These are phyloP conservation scores for Paracanthobrama guichenoti DNA, from an alignment of 2,113 vertebrate species.

Conservation along the genomic window DNA sequence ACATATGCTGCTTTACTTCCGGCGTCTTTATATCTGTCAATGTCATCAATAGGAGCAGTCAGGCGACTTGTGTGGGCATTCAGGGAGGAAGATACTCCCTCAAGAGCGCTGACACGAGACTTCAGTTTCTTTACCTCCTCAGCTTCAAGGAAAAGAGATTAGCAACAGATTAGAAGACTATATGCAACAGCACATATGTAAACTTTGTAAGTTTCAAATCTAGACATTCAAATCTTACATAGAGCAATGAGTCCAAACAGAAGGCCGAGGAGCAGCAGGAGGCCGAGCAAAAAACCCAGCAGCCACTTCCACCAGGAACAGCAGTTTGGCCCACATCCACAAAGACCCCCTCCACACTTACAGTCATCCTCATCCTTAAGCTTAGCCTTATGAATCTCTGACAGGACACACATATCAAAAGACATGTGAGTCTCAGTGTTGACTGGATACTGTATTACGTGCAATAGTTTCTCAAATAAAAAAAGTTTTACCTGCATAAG, in stretches of 20 bases:
- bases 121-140: conserved; percentile 90
- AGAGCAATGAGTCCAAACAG: conserved; percentile 94
- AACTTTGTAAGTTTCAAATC: not conserved
- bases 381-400: conserved; percentile 78
- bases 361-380: conserved; percentile 64
- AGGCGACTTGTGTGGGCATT: conserved; percentile 43
- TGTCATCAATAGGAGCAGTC: conserved; percentile 36
- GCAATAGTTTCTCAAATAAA: not conserved
- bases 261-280: conserved; percentile 89
- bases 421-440: not conserved
- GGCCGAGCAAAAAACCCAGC: conserved; percentile 87
- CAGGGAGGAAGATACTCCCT: conserved; percentile 59
- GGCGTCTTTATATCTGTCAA: conserved; percentile 31
- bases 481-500: conserved; percentile 82
- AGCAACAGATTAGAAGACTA: not conserved
- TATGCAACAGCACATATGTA: not conserved
- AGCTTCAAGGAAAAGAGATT: conserved; percentile 66
- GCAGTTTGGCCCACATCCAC: conserved; percentile 76
- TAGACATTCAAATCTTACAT: conserved; percentile 72
- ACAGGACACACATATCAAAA: conserved; percentile 35
- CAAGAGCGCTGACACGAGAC: conserved; percentile 79
- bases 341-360: conserved; percentile 68
- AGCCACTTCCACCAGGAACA: conserved; percentile 99
- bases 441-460: not conserved
- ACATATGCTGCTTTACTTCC: conserved; percentile 44